Base-by-base conservation (phyloP, 1,140 invertebrate species). In the Scaptomyza graminum region DNA sequence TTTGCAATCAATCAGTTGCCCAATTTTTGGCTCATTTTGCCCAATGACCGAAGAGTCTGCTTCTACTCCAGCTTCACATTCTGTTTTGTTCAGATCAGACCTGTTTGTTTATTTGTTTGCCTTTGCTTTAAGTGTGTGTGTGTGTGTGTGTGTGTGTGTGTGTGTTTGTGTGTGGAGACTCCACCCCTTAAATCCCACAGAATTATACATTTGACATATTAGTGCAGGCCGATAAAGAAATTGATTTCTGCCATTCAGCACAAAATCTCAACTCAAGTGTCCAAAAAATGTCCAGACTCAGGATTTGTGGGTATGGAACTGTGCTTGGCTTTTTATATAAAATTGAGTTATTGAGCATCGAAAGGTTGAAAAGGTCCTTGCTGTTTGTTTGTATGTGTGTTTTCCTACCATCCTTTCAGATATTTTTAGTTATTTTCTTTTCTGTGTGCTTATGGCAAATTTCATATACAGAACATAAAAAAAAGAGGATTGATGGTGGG, bases 121-220 rank as follows among this genome's bases (percentile, higher is more conserved):
- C 70, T 74, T 44, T 47, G 51, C 37, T 59, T 57, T 75, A 66
- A 74, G 74, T 74, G 60, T 31, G 28, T 3, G 28, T 31, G 28
- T 31, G 28, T 31, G 3, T 25, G 25, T 2, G 25, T 34, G 31
- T 34, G 31, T 9, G 31, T 34, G 31, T 34, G 31, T 8, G 31
- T 34, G 31, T 9, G 31, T 34, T 1, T 34, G 31, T 43, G 31
- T 43, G 12, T 22, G 62, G 56, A 65, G 65, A 65, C 15, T 11
- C 13, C 25, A 37, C 8, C 15, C 37, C 12, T 12, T n/a, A n/a
- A 41, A 16, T 15, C 31, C 37, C 28, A 64, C 28, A 8, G 69
- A 77, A 75, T 88, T 88, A 87, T 82, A 88, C 71, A 82, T 87
- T 87, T 87, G 83, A 87, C 82, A 87, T 87, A 87, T 87, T 87